phyloP scores from a whole-genome alignment of 2,797 vertebrate species.

The Tiaroga cobitis region DNA sequence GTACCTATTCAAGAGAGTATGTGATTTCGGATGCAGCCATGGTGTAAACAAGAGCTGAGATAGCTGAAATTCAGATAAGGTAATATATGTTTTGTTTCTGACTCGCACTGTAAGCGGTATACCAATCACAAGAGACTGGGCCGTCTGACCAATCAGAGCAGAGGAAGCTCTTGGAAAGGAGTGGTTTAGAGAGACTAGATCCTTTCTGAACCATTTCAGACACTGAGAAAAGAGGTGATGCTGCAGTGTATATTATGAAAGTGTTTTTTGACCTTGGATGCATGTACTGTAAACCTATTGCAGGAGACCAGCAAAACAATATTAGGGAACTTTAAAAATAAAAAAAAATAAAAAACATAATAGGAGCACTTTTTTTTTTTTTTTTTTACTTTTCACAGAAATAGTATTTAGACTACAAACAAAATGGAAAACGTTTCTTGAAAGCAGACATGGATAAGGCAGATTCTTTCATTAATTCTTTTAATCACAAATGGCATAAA shows the following conservation, averaged over 20 bases:
- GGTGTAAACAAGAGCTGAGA: not conserved
- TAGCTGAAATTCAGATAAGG: not conserved
- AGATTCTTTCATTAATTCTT: conserved; percentile 70
- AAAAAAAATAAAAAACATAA: too few species aligned
- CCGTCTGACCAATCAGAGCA: not conserved
- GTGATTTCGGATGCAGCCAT: too few species aligned
- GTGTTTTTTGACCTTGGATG: not conserved
- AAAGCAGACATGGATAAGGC: conserved; percentile 31
- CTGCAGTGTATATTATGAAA: not conserved
- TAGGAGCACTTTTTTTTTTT: too few species aligned
- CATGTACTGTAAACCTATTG: not conserved
- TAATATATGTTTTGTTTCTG: fast-evolving
- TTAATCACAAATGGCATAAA: conserved; percentile 73
- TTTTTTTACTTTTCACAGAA: too few species aligned
- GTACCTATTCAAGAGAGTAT: too few species aligned
- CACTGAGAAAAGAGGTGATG: not conserved
- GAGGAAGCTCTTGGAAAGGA: not conserved
- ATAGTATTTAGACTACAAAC: too few species aligned
- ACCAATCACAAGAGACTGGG: not conserved
- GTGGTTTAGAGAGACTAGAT: not conserved
- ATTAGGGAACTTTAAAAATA: too few species aligned
- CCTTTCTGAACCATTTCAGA: not conserved
- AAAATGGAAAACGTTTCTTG: conserved; percentile 1
- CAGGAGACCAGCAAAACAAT: not conserved
- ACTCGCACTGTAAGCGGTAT: not conserved